Percentiles rank a stretch among this genome's conserved stretches.
Conservation (phyloP, 2,888 invertebrate species). For the Gisinianus flammeolus region DNA sequence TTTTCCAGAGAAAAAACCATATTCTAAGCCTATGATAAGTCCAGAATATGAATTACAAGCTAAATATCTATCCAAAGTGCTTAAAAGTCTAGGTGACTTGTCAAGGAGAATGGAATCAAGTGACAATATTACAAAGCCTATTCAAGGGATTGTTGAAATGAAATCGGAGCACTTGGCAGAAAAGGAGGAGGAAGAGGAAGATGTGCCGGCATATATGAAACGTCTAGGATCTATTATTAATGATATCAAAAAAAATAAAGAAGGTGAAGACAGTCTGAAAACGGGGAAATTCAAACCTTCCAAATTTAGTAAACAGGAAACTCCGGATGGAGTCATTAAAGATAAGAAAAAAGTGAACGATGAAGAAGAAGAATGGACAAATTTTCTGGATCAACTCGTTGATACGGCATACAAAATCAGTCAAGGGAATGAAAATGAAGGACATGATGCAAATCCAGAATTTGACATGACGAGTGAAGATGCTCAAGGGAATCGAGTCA, state of each 20-base stretch:
- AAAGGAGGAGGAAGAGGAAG: slow-evolving; percentile 12
- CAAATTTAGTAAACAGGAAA: not conserved
- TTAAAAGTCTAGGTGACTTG: slow-evolving; percentile 31
- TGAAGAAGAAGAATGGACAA: slow-evolving; percentile 20
- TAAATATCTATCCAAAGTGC: slow-evolving; percentile 33
- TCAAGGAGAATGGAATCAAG: slow-evolving; percentile 7
- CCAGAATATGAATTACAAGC: slow-evolving; percentile 31
- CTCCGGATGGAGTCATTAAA: not conserved
- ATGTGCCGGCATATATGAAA: slow-evolving; percentile 34
- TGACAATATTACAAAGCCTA: slow-evolving; percentile 29
- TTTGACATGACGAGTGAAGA: not conserved
- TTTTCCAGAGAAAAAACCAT: not conserved
- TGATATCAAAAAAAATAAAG: slow-evolving; percentile 25
- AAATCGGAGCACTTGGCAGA: not conserved
- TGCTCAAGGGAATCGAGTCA: not conserved
- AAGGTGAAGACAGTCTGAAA: not conserved
- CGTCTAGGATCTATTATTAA: slow-evolving; percentile 18
- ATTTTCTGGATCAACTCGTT: slow-evolving; percentile 20
- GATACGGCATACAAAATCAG: slow-evolving; percentile 12
- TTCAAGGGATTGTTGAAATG: slow-evolving; percentile 21
- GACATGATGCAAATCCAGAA: not conserved
- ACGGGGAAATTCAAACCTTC: slow-evolving; percentile 4
- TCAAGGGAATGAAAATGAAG: not conserved
- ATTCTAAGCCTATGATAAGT: not conserved
- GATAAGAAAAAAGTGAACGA: not conserved